Evolutionary conservation across 2,113 vertebrate genomes (phyloP).

Genomic region (Motacilla tschutschensis): DNA sequence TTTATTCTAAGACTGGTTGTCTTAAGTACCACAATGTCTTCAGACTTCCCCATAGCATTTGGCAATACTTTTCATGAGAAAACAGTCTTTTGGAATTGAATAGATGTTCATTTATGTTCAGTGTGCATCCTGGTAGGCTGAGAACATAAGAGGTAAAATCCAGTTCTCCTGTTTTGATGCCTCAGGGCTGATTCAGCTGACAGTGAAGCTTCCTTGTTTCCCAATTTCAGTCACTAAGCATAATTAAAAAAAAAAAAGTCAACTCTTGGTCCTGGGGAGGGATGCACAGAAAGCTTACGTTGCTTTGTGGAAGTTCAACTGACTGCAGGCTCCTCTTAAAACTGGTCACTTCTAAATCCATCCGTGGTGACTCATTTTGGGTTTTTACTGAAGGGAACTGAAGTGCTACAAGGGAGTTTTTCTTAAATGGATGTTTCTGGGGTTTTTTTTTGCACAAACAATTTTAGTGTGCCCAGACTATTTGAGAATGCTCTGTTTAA

Average conservation of each 20-base stretch:
- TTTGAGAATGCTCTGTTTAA: neutral
- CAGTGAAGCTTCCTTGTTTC: neutral
- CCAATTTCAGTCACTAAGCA: neutral
- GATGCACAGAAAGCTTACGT: neutral
- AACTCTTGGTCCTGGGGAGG: neutral
- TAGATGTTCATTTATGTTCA: neutral
- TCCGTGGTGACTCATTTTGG: conserved; percentile 28
- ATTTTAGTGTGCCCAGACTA: neutral
- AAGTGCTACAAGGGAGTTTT: conserved; percentile 25
- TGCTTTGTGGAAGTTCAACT: conserved; percentile 12
- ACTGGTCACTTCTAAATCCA: neutral
- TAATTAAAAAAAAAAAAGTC: neutral
- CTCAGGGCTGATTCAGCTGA: neutral
- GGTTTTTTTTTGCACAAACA: neutral
- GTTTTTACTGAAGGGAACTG: conserved; percentile 49
- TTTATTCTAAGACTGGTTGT: neutral
- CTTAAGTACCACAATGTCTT: neutral
- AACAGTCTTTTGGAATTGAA: neutral
- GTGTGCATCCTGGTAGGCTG: neutral
- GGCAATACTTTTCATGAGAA: neutral
- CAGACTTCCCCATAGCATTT: neutral
- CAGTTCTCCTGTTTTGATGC: neutral
- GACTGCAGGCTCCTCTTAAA: neutral
- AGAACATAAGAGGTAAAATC: neutral
- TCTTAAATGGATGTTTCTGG: neutral